These are phyloP conservation scores for Drosophila mettleri DNA, from an alignment of 2,888 invertebrate genomes.

Conservation along the genomic window DNA sequence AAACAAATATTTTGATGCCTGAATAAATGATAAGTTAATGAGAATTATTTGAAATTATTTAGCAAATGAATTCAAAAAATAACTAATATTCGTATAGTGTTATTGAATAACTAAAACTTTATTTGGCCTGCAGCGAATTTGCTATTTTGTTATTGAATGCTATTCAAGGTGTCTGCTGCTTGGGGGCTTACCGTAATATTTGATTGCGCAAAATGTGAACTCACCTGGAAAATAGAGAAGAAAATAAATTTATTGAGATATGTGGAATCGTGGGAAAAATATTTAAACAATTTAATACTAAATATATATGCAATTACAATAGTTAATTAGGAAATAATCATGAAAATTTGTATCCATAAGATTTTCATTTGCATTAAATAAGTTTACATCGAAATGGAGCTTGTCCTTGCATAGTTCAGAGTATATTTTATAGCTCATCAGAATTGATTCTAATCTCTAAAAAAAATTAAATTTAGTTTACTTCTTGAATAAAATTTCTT, in stretches of 20 bases:
- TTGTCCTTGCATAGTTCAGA: too few relatives aligned
- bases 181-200: conserved; percentile 10
- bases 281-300: not conserved
- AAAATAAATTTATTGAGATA: not conserved
- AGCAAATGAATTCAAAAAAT: not conserved
- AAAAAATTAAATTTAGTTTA: too few relatives aligned
- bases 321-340: not conserved
- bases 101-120: not conserved
- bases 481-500: too few relatives aligned
- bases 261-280: not conserved
- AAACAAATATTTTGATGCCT: not conserved
- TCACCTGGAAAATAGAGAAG: conserved; percentile 45
- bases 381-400: too few relatives aligned
- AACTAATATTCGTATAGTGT: not conserved
- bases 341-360: not conserved
- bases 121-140: not conserved
- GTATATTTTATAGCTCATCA: too few relatives aligned
- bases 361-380: not conserved
- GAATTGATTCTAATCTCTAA: too few relatives aligned
- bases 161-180: not conserved
- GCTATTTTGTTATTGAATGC: not conserved
- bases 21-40: not conserved
- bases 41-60: not conserved
- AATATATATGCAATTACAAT: not conserved
- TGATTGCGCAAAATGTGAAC: conserved; percentile 4